Evolutionary conservation across 2,888 invertebrate genomes (phyloP).

Genomic region (Ypsolopha sequella): DNA sequence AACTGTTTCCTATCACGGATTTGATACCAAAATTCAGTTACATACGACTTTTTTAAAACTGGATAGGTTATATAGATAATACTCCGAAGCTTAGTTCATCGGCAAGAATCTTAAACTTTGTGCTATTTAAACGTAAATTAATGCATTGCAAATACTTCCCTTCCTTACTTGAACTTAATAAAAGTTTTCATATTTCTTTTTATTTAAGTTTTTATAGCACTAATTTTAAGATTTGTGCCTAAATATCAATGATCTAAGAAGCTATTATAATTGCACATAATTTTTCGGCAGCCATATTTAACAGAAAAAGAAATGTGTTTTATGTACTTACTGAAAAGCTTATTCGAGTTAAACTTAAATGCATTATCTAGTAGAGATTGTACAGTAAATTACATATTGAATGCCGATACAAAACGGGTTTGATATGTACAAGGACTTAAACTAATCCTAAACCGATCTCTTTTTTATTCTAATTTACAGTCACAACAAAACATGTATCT

Average conservation of each 20-base stretch:
- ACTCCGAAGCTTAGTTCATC: no score
- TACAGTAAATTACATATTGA: constrained; percentile 10
- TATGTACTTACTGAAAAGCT: not conserved
- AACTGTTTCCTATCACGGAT: no score
- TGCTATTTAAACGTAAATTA: no score
- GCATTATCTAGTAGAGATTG: not conserved
- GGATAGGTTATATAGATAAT: no score
- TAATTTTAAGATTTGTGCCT: not conserved
- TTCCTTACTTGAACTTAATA: no score
- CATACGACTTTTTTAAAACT: no score
- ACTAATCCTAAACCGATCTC: not conserved
- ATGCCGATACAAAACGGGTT: constrained; percentile 35
- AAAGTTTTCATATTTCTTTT: not conserved
- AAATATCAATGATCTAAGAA: not conserved
- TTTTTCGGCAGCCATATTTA: not conserved
- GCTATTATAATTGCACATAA: not conserved
- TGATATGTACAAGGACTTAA: constrained; percentile 52
- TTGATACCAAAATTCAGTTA: no score
- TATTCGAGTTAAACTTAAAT: not conserved
- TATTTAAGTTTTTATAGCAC: constrained; percentile 3
- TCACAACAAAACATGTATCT: constrained; percentile 10
- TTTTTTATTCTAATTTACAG: constrained; percentile 35
- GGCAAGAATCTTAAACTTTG: no score
- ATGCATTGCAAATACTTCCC: no score
- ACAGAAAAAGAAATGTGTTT: not conserved